A percentile compares a stretch with the other conserved stretches of the same genome.
Evolutionary conservation across 1,140 invertebrate species (phyloP).

Genomic region (Pseudachorutes palmiensis): DNA sequence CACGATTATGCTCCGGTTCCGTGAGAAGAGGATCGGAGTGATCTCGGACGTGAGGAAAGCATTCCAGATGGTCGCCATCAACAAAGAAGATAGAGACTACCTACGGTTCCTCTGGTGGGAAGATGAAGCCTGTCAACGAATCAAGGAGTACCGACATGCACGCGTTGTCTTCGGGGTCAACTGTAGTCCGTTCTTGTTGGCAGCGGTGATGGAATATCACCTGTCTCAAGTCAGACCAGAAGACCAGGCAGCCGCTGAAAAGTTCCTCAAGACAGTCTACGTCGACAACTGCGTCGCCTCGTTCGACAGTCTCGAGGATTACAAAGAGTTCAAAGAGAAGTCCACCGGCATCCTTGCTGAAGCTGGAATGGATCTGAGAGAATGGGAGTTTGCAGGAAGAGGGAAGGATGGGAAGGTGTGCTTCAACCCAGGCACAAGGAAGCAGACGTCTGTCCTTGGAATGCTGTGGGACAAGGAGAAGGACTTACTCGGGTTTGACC

Average conservation of each 20-base stretch:
- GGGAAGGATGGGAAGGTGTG: background rate
- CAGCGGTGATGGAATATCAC: constrained; percentile 33
- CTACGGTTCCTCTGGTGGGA: constrained; percentile 39
- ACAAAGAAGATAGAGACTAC: constrained; percentile 38
- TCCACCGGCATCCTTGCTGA: constrained; percentile 29
- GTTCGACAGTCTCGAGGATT: constrained; percentile 30
- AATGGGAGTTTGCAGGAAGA: constrained; percentile 4
- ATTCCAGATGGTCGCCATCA: constrained; percentile 43
- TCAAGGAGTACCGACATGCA: constrained; percentile 20
- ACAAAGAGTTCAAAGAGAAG: constrained; percentile 28
- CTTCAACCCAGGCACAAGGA: background rate
- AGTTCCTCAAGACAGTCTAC: constrained; percentile 33
- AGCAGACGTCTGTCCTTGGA: background rate
- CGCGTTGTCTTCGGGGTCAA: constrained; percentile 40
- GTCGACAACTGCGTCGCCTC: constrained; percentile 39
- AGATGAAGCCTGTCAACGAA: background rate
- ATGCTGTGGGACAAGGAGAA: background rate
- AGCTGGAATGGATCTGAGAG: constrained; percentile 39
- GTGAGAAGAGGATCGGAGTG: constrained; percentile 40
- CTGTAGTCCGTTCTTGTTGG: constrained; percentile 41
- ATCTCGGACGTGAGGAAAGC: constrained; percentile 44
- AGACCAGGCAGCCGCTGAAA: constrained; percentile 14
- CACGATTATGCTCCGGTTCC: constrained; percentile 42
- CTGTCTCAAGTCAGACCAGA: background rate
- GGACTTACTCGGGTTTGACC: constrained; percentile 17